Conservation (phyloP, 2,113 vertebrate species). For the Chauna torquata region DNA sequence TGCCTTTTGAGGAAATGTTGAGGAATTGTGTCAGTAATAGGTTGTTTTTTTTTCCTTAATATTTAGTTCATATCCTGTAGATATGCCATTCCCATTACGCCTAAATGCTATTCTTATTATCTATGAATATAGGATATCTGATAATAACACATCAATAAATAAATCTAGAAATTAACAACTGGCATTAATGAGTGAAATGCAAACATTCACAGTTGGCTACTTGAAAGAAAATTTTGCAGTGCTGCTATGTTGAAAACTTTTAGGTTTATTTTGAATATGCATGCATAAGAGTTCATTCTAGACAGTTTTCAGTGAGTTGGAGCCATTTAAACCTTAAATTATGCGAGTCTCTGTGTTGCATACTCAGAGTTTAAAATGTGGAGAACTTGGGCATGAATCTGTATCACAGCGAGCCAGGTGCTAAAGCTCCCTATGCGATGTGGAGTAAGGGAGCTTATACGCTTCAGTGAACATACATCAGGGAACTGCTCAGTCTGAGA, state of each 20-base stretch:
- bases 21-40: background rate
- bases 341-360: background rate
- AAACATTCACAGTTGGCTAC: background rate
- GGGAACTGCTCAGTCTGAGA: background rate
- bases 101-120: background rate
- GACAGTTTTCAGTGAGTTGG: background rate
- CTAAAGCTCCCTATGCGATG: background rate
- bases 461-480: background rate
- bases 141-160: background rate
- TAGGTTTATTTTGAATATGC: background rate
- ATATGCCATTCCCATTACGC: background rate
- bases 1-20: background rate
- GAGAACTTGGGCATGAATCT: background rate
- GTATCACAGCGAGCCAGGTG: background rate
- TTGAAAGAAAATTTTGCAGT: background rate
- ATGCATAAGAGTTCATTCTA: background rate
- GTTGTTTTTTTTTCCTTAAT: background rate
- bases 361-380: accelerated
- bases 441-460: background rate
- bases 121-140: background rate
- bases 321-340: background rate
- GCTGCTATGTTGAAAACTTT: background rate
- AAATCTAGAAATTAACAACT: background rate
- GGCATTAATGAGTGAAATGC: background rate
- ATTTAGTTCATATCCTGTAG: background rate